A percentile compares a stretch with the other conserved stretches of the same genome.
These are phyloP conservation scores for Agonopterix subpropinquella DNA, from an alignment of 2,888 invertebrate species.

Conservation along the genomic window DNA sequence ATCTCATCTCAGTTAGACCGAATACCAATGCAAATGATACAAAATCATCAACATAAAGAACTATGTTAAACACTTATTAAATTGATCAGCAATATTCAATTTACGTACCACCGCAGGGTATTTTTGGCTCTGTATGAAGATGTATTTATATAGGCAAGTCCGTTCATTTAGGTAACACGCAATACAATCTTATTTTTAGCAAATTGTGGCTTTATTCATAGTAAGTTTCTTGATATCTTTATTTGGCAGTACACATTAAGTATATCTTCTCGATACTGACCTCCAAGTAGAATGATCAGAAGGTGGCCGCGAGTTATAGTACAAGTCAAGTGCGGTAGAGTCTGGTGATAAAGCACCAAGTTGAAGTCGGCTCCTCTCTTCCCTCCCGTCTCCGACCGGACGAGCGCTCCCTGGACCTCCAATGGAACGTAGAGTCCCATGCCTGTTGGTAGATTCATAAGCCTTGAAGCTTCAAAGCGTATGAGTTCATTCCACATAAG, in stretches of 20 bases:
- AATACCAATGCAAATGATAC: too few species aligned
- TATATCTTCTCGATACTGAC: constrained; percentile 24
- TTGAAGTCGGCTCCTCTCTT: constrained; percentile 86
- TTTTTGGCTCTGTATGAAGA: too few species aligned
- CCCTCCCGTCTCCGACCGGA: constrained; percentile 86
- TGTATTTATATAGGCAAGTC: too few species aligned
- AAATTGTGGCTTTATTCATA: too few species aligned
- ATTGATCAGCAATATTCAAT: too few species aligned
- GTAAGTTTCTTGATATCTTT: too few species aligned
- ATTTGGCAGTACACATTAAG: not conserved
- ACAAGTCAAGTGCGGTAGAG: constrained; percentile 82
- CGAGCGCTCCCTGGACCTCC: constrained; percentile 68
- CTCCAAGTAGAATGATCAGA: constrained; percentile 76
- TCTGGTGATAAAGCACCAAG: constrained; percentile 81
- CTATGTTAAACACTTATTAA: too few species aligned
- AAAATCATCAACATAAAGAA: too few species aligned
- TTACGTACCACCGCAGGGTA: too few species aligned
- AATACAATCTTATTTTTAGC: too few species aligned
- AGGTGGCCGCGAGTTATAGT: constrained; percentile 86
- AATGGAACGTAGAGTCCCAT: constrained; percentile 62
- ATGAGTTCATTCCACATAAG: not conserved
- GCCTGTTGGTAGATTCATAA: constrained; percentile 25
- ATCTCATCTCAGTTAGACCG: too few species aligned
- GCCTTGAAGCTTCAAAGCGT: constrained; percentile 2
- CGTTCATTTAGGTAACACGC: too few species aligned